Conservation (phyloP, 2,888 invertebrate species). For the Mesochorus sp. region DNA sequence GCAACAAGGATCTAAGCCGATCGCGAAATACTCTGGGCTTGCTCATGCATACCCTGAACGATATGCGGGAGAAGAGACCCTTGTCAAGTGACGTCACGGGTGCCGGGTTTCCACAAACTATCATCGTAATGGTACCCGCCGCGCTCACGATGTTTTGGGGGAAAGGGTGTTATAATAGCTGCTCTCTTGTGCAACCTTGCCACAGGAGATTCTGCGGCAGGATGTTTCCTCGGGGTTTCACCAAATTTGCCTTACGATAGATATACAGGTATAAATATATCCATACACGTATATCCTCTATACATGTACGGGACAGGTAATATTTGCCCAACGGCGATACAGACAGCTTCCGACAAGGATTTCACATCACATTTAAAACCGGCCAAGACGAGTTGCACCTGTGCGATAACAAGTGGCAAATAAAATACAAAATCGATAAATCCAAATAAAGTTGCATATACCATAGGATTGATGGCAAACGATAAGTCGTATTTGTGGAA, state of each 20-base stretch:
- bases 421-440: conserved; percentile 12
- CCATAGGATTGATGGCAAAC: conserved; percentile 32
- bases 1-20: conserved; percentile 53
- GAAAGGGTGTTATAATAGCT: background rate
- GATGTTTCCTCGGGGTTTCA: conserved; percentile 26
- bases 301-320: conserved; percentile 2
- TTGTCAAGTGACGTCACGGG: conserved; percentile 57
- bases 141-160: conserved; percentile 24
- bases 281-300: background rate
- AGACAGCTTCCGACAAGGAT: conserved; percentile 15
- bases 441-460: background rate
- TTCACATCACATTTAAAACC: conserved; percentile 8
- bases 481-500: background rate
- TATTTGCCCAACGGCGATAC: conserved; percentile 15
- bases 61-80: conserved; percentile 41
- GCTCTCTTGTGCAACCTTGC: conserved; percentile 33
- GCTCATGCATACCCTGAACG: conserved; percentile 15
- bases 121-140: conserved; percentile 51
- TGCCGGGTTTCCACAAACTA: conserved; percentile 52
- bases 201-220: conserved; percentile 32
- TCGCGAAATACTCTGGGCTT: conserved; percentile 24
- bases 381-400: background rate
- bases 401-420: conserved; percentile 5
- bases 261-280: too few species aligned
- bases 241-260: conserved; percentile 45